Base-by-base conservation (phyloP, 1,140 invertebrate genomes). In the Luehdorfia chinensis region DNA sequence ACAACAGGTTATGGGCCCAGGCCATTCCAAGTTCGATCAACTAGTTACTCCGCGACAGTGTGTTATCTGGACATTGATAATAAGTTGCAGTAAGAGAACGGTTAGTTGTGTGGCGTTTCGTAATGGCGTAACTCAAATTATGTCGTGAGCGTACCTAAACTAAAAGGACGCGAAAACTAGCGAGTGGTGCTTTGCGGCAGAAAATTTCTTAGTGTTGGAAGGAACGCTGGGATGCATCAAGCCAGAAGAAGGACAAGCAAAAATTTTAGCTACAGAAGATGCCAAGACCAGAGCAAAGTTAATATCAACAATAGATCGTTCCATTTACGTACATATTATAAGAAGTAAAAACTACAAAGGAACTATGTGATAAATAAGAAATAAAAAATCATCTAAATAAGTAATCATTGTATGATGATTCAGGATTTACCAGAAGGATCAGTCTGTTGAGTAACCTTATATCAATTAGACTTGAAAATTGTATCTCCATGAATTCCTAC, bases 401-500 rank as follows among this genome's bases (percentile, higher is more conserved):
- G n/a, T n/a, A n/a, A n/a, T n/a, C n/a, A n/a, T 41, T 55, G 30
- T 55, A 37, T 16, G 45, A 45, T 31, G 51, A 49, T 12, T 21
- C 9, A 12, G 45, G 45, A 1, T 47, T 47, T 28, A 27, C 45
- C 1, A 21, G 45, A 7, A 41, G 30, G 32, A 54, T 54, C 4
- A 45, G 39, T 27, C 13, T 55, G 8, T 15, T 55, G 3, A 15
- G 51, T 7, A 49, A 37, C 18, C 25, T 48, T 8, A 54, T 54
- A 15, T 45, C 39, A 3, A 55, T 55, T 9, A 18, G 46, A 1
- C 46, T 31, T 2, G 37, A 55, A 12, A 53, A 64, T 23, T 49
- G 47, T 32, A 32, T 19, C 19, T 60, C 51, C 5, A 54, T 59
- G 55, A 44, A 31, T 4, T 16, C 28, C 53, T 58, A 53, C 34